Conservation (phyloP, 2,888 invertebrate species). For the Drosophila atripex region DNA sequence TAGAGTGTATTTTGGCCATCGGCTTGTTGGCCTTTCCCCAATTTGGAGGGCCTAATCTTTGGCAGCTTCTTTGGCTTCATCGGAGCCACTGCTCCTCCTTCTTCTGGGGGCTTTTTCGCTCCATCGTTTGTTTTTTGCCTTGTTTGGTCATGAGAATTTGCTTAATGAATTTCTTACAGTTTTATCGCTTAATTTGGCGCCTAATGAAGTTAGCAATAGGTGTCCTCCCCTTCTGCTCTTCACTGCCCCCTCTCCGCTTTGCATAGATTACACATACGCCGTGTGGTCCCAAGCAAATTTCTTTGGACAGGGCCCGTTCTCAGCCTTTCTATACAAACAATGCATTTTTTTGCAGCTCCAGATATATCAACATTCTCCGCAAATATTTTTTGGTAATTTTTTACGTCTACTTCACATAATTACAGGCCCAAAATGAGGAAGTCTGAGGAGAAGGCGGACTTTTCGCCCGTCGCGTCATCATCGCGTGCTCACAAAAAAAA, state of each 20-base stretch:
- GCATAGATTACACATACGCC: slow-evolving; percentile 66
- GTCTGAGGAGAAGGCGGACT: slow-evolving; percentile 25
- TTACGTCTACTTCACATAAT: slow-evolving; percentile 65
- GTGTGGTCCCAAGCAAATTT: slow-evolving; percentile 59
- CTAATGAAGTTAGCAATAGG: slow-evolving; percentile 73
- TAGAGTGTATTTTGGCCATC: slow-evolving; percentile 13
- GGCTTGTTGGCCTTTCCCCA: slow-evolving; percentile 58
- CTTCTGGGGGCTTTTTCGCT: slow-evolving; percentile 5
- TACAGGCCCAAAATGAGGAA: slow-evolving; percentile 43
- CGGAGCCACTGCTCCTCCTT: slow-evolving; percentile 29
- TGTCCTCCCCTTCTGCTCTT: slow-evolving; percentile 6
- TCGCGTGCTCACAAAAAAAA: slow-evolving; percentile 55
- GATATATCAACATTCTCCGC: slow-evolving; percentile 26
- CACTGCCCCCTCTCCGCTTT: slow-evolving; percentile 26
- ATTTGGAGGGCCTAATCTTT: slow-evolving; percentile 47
- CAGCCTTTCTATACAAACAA: slow-evolving; percentile 57
- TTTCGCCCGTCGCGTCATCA: slow-evolving; percentile 68
- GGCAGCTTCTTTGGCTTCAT: slow-evolving; percentile 41
- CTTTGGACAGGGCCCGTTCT: slow-evolving; percentile 38
- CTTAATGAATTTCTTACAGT: slow-evolving; percentile 75
- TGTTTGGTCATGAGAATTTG: slow-evolving; percentile 61
- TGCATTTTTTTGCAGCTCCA: slow-evolving; percentile 37
- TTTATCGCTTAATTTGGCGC: slow-evolving; percentile 75
- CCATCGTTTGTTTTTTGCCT: slow-evolving; percentile 51
- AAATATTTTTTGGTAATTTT: slow-evolving; percentile 39